A percentile compares a stretch with the other conserved stretches of the same genome.
phyloP scores from a whole-genome alignment of 1,140 invertebrate genomes.

The Bombus confusus region DNA sequence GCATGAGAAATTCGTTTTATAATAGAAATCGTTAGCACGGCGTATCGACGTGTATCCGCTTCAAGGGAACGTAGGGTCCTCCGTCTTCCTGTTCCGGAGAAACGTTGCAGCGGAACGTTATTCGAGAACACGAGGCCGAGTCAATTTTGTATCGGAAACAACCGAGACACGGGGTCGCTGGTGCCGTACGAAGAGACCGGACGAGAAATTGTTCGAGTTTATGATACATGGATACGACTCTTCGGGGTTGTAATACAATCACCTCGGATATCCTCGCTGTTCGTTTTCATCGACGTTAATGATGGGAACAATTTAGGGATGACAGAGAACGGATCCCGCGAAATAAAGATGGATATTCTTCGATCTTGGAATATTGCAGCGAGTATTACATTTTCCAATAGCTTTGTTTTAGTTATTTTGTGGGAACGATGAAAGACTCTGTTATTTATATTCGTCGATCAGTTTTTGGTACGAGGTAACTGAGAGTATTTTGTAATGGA shows the following conservation, averaged over 20 bases:
- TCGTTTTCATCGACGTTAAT: no score
- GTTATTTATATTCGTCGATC: no score
- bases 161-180: neutral
- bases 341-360: neutral
- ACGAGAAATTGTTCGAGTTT: no score
- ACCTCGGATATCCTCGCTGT: neutral
- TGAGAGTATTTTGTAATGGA: no score
- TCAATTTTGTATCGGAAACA: constrained; percentile 32
- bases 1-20: constrained; percentile 19
- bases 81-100: constrained; percentile 11
- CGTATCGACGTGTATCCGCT: constrained; percentile 42
- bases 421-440: no score
- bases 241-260: neutral
- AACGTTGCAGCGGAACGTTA: neutral
- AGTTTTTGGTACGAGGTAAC: no score
- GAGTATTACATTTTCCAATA: neutral
- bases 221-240: no score
- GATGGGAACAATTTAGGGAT: neutral
- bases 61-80: neutral
- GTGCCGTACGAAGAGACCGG: no score
- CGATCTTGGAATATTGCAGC: neutral
- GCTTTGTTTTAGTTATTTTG: neutral
- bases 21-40: constrained; percentile 59
- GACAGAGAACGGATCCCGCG: neutral
- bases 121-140: neutral